phyloP scores from a whole-genome alignment of 2,797 vertebrate genomes.

The Aotus griseimembra region DNA sequence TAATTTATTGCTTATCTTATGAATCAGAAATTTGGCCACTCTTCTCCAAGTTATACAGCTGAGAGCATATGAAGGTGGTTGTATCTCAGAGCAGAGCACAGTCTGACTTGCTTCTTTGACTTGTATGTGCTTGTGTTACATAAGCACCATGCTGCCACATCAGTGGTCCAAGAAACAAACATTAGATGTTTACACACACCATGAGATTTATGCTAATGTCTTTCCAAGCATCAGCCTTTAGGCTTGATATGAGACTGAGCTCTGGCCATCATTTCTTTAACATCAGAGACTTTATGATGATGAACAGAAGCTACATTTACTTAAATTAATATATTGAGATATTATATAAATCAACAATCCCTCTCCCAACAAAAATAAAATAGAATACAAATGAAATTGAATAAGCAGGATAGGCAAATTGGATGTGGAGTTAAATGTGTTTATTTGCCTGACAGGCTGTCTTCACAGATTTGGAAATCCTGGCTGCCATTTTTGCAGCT shows the following conservation, averaged over 20 bases:
- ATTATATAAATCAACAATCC: background rate
- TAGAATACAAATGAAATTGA: background rate
- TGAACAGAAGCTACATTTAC: background rate
- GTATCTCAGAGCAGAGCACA: background rate
- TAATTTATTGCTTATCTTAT: background rate
- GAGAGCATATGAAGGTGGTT: background rate
- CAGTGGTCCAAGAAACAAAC: background rate
- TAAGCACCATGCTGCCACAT: background rate
- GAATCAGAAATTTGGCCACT: background rate
- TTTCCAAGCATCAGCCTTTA: background rate
- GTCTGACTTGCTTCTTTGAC: background rate
- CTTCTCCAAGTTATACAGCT: background rate
- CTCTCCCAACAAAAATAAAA: background rate
- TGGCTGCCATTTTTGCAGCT: conserved; percentile 97
- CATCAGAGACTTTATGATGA: background rate
- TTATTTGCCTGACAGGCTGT: conserved; percentile 89
- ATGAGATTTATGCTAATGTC: background rate
- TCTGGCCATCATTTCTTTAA: background rate
- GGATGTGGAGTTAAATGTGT: background rate
- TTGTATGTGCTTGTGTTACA: background rate
- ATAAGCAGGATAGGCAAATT: background rate
- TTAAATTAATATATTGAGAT: background rate
- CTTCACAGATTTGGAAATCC: conserved; percentile 98
- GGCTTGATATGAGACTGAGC: background rate
- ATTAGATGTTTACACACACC: background rate